Evolutionary conservation across 1,140 invertebrate genomes (phyloP).

Genomic region (Drosophila arizonae): DNA sequence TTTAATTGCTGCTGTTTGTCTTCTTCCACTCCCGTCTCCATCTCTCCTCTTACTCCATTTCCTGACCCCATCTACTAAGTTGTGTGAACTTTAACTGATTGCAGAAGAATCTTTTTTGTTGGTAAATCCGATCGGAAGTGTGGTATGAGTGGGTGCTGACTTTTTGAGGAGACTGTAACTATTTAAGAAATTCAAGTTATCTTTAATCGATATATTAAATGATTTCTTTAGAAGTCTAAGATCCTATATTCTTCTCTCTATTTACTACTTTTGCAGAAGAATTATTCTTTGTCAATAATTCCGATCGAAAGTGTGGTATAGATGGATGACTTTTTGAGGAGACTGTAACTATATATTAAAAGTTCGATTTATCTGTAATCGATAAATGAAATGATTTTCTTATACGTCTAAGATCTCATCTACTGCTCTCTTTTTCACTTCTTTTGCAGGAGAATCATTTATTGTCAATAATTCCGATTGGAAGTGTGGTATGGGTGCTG

Average conservation of each 20-base stretch:
- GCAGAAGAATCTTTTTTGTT: conserved; percentile 14
- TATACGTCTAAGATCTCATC: too few relatives aligned
- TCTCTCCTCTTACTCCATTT: conserved; percentile 7
- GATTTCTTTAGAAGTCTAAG: too few relatives aligned
- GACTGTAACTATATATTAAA: not conserved
- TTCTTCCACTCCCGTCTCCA: conserved; percentile 38
- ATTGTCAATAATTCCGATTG: too few relatives aligned
- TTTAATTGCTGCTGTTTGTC: conserved; percentile 78
- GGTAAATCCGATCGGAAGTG: conserved; percentile 31
- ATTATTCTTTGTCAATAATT: too few relatives aligned
- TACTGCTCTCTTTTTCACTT: too few relatives aligned
- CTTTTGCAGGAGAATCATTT: too few relatives aligned
- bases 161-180: not conserved
- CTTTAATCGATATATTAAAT: too few relatives aligned
- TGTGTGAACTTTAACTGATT: conserved; percentile 68
- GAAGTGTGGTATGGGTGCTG: too few relatives aligned
- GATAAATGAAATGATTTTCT: too few relatives aligned
- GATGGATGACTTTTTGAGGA: not conserved
- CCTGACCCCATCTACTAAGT: conserved; percentile 53
- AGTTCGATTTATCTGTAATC: too few relatives aligned
- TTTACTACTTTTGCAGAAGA: too few relatives aligned
- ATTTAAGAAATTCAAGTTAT: not conserved
- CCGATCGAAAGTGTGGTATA: not conserved
- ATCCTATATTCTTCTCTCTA: too few relatives aligned
- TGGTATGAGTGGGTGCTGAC: not conserved